These are phyloP conservation scores for Apotomis betuletana DNA, from an alignment of 2,888 invertebrate species.

Conservation along the genomic window DNA sequence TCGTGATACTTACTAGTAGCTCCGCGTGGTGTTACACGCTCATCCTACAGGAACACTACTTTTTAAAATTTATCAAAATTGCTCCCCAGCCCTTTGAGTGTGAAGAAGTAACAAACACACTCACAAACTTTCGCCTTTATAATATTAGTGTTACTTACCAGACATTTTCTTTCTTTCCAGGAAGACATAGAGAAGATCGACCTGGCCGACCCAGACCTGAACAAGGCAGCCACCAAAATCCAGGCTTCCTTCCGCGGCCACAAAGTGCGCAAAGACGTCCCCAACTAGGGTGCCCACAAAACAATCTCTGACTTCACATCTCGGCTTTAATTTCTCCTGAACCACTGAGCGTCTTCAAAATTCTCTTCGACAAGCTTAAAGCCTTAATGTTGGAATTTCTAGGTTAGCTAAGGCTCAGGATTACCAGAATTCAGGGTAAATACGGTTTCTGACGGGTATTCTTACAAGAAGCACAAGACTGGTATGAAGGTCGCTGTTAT, in stretches of 20 bases:
- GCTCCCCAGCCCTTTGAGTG: too few species aligned
- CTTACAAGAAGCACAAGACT: too few species aligned
- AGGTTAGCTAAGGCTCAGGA: neutral
- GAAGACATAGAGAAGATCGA: constrained; percentile 93
- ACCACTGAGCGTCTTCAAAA: constrained; percentile 18
- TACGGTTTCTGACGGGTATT: too few species aligned
- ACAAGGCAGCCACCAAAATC: constrained; percentile 95
- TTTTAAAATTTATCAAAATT: too few species aligned
- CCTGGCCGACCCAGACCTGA: constrained; percentile 92
- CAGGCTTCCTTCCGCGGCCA: constrained; percentile 96
- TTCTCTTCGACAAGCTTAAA: constrained; percentile 26
- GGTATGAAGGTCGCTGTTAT: too few species aligned
- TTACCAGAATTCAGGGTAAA: neutral
- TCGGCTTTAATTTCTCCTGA: constrained; percentile 37
- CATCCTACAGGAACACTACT: too few species aligned
- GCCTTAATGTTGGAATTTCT: constrained; percentile 9
- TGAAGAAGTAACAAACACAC: too few species aligned
- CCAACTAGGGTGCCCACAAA: constrained; percentile 69
- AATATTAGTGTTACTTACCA: neutral
- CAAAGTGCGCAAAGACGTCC: constrained; percentile 91
- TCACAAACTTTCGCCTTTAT: too few species aligned
- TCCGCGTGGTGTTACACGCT: too few species aligned
- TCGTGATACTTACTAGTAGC: too few species aligned
- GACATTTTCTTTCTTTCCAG: constrained; percentile 56
- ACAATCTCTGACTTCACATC: constrained; percentile 55